Base-by-base conservation (phyloP, 2,797 vertebrate species). In the Champsocephalus gunnari region DNA sequence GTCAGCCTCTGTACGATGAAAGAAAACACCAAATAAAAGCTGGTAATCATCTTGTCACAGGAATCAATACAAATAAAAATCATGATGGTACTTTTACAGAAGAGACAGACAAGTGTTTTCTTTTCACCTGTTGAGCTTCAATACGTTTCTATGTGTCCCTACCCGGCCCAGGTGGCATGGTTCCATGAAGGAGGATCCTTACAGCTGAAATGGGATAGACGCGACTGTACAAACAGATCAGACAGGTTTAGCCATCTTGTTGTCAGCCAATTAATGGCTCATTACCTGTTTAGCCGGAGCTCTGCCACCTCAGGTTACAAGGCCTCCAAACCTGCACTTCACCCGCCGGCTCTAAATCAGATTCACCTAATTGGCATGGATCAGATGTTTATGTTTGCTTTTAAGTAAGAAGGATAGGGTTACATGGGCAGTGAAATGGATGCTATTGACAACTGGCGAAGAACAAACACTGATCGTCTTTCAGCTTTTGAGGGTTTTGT, bases 201-300 rank as follows among this genome's bases (percentile, higher is more conserved):
- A 67, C 57, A 68, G 76, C 56, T 73, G 60, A 84, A 74, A 84
- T 79, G 63, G 75, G 80, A 88, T 85, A 67, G 66, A 66, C 75
- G 75, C 3, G 62, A 75, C 75, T 64, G 66, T 69, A 44, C 73
- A 86, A 85, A 86, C 84, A 83, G 83, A 88, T 90, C 86, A 79
- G 84, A 78, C 73, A 38, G 76, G 71, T 86, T 89, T 86, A 83
- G 70, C 72, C 77, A 67, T 83, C 71, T 80, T 83, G 79, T 66
- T 85, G 74, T 86, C 77, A 79, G 83, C 78, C 79, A 81, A 86
- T 91, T 87, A 89, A 79, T 71, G 82, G 32, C 56, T 81, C 75
- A 81, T 89, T 88, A 91, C 69, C 78, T 84, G 84, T 87, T 91
- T 86, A 86, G 84, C 21, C 43, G 5, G 73, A 73, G 77, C 86